A percentile compares a stretch with the other conserved stretches of the same genome.
Conservation (phyloP, 1,140 invertebrate species). For the Macrotrachela quadricornifera region DNA sequence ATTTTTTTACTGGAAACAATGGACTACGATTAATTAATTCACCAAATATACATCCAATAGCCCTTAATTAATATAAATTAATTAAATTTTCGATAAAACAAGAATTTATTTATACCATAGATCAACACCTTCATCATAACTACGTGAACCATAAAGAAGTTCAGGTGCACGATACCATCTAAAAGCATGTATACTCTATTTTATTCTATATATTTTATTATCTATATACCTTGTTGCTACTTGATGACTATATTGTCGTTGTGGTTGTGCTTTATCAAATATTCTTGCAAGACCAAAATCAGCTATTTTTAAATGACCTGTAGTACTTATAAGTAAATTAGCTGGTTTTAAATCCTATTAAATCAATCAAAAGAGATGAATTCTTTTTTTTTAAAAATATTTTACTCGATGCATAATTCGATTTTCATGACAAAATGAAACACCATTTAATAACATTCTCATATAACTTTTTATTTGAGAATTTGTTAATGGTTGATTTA, state of each 20-base stretch:
- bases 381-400: too few species aligned
- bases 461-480: conserved; percentile 64
- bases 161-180: conserved; percentile 82
- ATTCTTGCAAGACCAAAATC: conserved; percentile 32
- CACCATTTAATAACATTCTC: conserved; percentile 69
- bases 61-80: conserved; percentile 18
- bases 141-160: conserved; percentile 67
- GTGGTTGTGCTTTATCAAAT: conserved; percentile 26
- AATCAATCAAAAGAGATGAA: too few species aligned
- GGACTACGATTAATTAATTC: conserved; percentile 74
- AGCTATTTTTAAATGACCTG: conserved; percentile 29
- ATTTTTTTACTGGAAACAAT: conserved; percentile 43
- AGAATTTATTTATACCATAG: conserved; percentile 38
- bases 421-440: conserved; percentile 63
- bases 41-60: conserved; percentile 75
- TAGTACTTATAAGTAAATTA: conserved; percentile 29
- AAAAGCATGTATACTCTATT: too few species aligned
- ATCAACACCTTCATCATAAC: conserved; percentile 57
- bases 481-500: conserved; percentile 44
- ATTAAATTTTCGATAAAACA: too few species aligned
- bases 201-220: too few species aligned
- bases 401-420: conserved; percentile 66
- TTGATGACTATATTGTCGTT: conserved; percentile 34
- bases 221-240: conserved; percentile 24
- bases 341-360: conserved; percentile 27